A percentile compares a stretch with the other conserved stretches of the same genome.
Evolutionary conservation across 2,888 invertebrate species (phyloP).

Genomic region (Nysson spinosus): DNA sequence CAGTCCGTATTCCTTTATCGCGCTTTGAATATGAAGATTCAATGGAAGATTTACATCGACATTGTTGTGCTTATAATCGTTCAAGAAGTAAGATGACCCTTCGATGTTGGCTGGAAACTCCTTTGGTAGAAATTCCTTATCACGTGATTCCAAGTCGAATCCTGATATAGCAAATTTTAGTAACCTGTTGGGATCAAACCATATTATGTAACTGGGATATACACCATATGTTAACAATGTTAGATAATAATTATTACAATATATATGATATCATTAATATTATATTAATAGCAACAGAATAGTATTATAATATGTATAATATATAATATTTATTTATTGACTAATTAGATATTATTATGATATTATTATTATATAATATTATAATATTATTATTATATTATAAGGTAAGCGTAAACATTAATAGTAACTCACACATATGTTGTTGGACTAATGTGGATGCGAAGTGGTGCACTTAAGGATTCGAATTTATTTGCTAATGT

Average conservation of each 20-base stretch:
- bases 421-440: constrained; percentile 88
- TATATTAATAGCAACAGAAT: neutral
- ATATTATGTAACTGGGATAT: too few species aligned
- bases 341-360: too few species aligned
- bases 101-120: constrained; percentile 88
- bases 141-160: constrained; percentile 87
- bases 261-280: neutral
- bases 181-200: constrained; percentile 81
- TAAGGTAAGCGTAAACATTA: neutral
- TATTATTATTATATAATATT: neutral
- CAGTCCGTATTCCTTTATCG: constrained; percentile 82
- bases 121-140: constrained; percentile 88
- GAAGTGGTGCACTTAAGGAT: constrained; percentile 93
- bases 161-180: constrained; percentile 84
- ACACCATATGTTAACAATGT: too few species aligned
- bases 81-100: constrained; percentile 92
- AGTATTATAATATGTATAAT: neutral
- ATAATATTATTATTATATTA: neutral
- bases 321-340: too few species aligned
- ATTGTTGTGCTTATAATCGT: constrained; percentile 86
- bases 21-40: constrained; percentile 84
- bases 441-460: constrained; percentile 95
- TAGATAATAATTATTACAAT: too few species aligned
- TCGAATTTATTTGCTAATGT: constrained; percentile 98
- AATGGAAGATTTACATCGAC: constrained; percentile 81